A percentile compares a stretch with the other conserved stretches of the same genome.
phyloP scores from a whole-genome alignment of 2,797 vertebrate genomes.

The Pangasius sanitwongsei region DNA sequence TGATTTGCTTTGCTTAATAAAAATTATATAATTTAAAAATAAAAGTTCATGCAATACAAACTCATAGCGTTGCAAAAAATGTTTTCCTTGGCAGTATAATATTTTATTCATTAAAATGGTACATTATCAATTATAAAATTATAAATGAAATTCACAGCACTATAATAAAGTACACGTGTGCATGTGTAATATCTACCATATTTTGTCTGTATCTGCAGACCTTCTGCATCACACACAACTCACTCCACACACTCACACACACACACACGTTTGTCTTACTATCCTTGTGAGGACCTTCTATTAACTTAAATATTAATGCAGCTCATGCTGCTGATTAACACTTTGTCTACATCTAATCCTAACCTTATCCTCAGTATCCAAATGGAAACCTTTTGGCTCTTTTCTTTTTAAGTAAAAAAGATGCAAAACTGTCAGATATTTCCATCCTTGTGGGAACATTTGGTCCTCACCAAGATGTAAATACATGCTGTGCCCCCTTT shows the following conservation, averaged over 20 bases:
- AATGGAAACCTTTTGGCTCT: neutral
- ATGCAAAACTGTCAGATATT: neutral
- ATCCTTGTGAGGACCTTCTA: neutral
- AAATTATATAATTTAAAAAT: no score
- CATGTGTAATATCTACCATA: neutral
- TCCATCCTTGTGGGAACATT: neutral
- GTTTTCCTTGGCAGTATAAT: neutral
- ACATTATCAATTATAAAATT: neutral
- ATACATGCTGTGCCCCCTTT: no score
- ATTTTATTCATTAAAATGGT: neutral
- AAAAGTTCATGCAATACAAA: no score
- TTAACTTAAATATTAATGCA: neutral
- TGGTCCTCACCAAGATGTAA: neutral
- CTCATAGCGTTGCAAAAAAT: neutral
- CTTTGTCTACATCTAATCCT: neutral
- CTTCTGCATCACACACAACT: neutral
- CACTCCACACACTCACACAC: neutral
- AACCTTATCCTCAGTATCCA: neutral
- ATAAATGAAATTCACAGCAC: neutral
- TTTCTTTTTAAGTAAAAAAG: neutral
- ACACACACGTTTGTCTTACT: neutral
- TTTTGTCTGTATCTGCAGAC: neutral
- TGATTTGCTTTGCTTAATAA: neutral
- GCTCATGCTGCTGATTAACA: neutral
- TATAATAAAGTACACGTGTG: neutral